A percentile compares a stretch with the other conserved stretches of the same genome.
Conservation (phyloP, 2,888 invertebrate genomes). For the Trissonchulus latispiculum region DNA sequence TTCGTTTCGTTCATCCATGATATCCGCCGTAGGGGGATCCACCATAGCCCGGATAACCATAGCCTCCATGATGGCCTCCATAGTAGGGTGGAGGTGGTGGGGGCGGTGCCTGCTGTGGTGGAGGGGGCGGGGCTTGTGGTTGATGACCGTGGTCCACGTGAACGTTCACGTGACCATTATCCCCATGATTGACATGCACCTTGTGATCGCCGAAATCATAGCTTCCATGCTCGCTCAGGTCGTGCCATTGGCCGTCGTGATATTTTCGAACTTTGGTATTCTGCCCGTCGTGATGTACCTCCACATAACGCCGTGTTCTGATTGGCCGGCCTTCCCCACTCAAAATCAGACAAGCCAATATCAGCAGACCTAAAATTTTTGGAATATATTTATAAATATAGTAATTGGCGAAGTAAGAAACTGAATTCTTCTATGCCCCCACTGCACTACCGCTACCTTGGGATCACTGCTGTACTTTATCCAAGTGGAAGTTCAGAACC, state of each 20-base stretch:
- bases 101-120: background rate
- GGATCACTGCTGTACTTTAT: no score
- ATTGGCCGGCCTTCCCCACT: no score
- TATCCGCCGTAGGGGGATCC: background rate
- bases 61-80: background rate
- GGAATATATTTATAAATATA: no score
- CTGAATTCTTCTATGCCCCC: no score
- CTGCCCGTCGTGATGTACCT: background rate
- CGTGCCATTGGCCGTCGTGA: background rate
- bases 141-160: background rate
- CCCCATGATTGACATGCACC: background rate
- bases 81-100: background rate
- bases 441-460: no score
- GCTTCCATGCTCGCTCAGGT: background rate
- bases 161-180: background rate
- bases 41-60: background rate
- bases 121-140: background rate
- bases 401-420: no score
- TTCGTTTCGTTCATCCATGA: background rate
- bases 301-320: background rate
- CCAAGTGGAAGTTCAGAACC: no score
- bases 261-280: background rate
- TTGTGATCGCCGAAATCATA: background rate
- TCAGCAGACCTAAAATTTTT: no score
- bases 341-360: no score